These are phyloP conservation scores for Orchestia grillus DNA, from an alignment of 1,140 invertebrate genomes.

Conservation along the genomic window DNA sequence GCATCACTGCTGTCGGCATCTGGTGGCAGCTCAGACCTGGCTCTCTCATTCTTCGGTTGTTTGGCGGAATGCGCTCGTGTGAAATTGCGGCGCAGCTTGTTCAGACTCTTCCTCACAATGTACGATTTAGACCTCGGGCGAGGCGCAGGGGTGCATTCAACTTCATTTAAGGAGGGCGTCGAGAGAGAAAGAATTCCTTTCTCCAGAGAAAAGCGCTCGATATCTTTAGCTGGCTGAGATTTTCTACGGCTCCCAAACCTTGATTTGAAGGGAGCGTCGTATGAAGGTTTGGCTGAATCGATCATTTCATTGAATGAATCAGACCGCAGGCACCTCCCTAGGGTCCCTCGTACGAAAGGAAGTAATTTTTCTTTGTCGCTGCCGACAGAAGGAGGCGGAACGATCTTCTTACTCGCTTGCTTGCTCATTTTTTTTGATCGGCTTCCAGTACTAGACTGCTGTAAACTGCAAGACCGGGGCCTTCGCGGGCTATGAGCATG, in stretches of 20 bases:
- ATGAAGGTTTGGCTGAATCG: not conserved
- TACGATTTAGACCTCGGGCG: not conserved
- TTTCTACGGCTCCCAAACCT: not conserved
- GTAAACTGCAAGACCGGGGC: slow-evolving; percentile 15
- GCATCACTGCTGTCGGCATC: not conserved
- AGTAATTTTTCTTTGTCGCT: slow-evolving; percentile 1
- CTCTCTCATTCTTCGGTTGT: not conserved
- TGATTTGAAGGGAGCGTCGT: not conserved
- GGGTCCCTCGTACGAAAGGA: not conserved
- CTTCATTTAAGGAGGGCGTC: not conserved
- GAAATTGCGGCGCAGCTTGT: slow-evolving; percentile 16
- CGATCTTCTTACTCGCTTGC: not conserved
- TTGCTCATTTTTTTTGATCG: not conserved
- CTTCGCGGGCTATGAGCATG: not conserved
- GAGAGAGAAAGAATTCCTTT: not conserved
- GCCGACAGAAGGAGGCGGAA: not conserved
- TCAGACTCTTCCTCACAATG: not conserved
- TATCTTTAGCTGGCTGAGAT: not conserved
- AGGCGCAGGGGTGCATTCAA: not conserved
- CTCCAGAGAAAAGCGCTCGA: not conserved
- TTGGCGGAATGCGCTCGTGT: not conserved
- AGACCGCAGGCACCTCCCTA: not conserved
- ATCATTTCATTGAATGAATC: not conserved
- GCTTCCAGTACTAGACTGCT: not conserved
- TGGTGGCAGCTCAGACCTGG: not conserved